Evolutionary conservation across 2,113 vertebrate genomes (phyloP).

Genomic region (Ptilorrhoa leucosticta): DNA sequence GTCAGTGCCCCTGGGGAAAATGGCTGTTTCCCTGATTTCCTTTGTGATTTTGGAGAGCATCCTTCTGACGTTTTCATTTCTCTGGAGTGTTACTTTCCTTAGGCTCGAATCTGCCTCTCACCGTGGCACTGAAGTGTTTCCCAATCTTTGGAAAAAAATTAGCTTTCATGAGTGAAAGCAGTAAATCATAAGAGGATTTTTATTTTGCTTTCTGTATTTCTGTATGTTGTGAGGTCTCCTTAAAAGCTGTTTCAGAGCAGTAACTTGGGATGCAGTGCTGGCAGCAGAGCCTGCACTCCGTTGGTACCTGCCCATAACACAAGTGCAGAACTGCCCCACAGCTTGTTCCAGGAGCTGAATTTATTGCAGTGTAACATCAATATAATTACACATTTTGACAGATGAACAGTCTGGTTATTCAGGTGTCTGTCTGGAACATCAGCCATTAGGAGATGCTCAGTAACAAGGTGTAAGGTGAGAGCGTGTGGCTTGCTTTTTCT

Average conservation of each 20-base stretch:
- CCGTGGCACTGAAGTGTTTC: neutral
- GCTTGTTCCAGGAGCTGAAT: neutral
- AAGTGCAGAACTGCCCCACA: neutral
- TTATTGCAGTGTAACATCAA: neutral
- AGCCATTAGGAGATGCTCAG: neutral
- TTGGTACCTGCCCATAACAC: neutral
- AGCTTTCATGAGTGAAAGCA: neutral
- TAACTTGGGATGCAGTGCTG: neutral
- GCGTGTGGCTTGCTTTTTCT: neutral
- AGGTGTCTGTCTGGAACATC: neutral
- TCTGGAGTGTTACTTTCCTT: neutral
- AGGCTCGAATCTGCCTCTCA: neutral
- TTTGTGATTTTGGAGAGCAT: neutral
- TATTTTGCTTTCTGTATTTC: neutral
- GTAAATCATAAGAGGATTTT: neutral
- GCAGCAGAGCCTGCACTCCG: rapidly evolving
- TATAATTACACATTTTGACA: neutral
- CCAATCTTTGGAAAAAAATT: neutral
- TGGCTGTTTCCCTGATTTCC: neutral
- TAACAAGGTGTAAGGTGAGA: neutral
- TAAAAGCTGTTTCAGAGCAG: neutral
- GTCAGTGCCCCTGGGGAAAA: neutral
- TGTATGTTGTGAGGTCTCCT: neutral
- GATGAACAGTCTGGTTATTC: neutral
- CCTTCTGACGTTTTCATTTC: neutral